These are phyloP conservation scores for Epinephelus malabaricus DNA, from an alignment of 2,797 vertebrate genomes.

Conservation along the genomic window DNA sequence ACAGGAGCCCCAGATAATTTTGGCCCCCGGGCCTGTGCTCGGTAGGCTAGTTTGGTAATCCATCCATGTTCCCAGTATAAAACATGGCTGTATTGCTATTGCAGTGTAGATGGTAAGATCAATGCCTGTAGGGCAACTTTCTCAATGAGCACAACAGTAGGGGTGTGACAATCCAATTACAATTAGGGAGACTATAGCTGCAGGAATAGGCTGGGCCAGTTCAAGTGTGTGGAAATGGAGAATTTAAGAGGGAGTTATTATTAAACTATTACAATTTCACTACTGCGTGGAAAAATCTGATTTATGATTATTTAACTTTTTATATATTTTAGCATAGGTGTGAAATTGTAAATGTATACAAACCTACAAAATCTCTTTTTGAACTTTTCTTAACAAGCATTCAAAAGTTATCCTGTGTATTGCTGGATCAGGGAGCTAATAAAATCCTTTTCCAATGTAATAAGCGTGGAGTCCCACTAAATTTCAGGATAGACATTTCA, in stretches of 20 bases:
- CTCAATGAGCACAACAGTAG: not conserved
- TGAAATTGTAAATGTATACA: not conserved
- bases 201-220: not conserved
- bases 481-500: slow-evolving; percentile 42
- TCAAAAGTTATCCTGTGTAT: slow-evolving; percentile 27
- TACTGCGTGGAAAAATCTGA: not conserved
- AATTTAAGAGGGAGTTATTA: not conserved
- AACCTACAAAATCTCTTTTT: not conserved
- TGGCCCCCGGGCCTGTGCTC: too few species aligned
- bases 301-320: not conserved
- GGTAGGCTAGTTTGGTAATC: too few species aligned
- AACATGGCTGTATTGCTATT: slow-evolving; percentile 2
- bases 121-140: not conserved
- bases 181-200: not conserved
- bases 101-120: slow-evolving; percentile 3
- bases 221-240: not conserved
- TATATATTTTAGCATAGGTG: not conserved
- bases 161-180: slow-evolving; percentile 19
- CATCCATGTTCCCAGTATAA: slow-evolving; percentile 1
- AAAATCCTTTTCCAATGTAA: slow-evolving; percentile 36
- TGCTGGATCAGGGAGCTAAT: slow-evolving; percentile 36
- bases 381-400: not conserved
- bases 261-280: not conserved
- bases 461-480: slow-evolving; percentile 44
- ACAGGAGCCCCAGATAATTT: too few species aligned